Evolutionary conservation across 2,797 vertebrate species (phyloP).

Genomic region (Heterohyrax brucei): DNA sequence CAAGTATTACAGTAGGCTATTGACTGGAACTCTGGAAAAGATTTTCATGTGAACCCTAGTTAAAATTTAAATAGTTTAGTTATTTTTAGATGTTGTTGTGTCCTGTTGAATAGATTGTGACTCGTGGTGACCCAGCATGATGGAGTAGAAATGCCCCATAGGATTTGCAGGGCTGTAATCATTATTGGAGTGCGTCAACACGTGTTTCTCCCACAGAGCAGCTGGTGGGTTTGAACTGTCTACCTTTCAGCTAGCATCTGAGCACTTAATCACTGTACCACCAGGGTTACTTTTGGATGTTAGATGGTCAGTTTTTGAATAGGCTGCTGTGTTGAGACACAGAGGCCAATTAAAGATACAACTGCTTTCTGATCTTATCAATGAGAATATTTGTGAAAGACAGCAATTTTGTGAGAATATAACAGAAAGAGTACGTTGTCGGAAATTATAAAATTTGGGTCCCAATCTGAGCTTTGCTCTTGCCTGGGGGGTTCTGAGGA

Average conservation of each 20-base stretch:
- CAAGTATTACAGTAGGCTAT: not conserved
- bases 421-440: not conserved
- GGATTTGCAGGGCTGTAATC: too few species aligned
- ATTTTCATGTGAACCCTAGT: slow-evolving; percentile 43
- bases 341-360: not conserved
- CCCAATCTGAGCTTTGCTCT: not conserved
- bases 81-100: not conserved
- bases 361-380: not conserved
- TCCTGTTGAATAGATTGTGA: too few species aligned
- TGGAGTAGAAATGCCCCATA: too few species aligned
- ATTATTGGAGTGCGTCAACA: too few species aligned
- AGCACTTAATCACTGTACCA: too few species aligned
- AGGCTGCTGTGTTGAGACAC: not conserved
- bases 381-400: slow-evolving; percentile 7
- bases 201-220: too few species aligned
- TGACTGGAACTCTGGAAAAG: slow-evolving; percentile 4
- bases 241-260: too few species aligned
- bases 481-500: not conserved
- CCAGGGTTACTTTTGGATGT: not conserved
- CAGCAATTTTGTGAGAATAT: not conserved
- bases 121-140: too few species aligned
- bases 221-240: too few species aligned
- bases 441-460: not conserved
- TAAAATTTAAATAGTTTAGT: slow-evolving; percentile 53
- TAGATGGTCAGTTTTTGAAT: not conserved